phyloP scores from a whole-genome alignment of 2,888 invertebrate species.

The Drosophila aldrichi region DNA sequence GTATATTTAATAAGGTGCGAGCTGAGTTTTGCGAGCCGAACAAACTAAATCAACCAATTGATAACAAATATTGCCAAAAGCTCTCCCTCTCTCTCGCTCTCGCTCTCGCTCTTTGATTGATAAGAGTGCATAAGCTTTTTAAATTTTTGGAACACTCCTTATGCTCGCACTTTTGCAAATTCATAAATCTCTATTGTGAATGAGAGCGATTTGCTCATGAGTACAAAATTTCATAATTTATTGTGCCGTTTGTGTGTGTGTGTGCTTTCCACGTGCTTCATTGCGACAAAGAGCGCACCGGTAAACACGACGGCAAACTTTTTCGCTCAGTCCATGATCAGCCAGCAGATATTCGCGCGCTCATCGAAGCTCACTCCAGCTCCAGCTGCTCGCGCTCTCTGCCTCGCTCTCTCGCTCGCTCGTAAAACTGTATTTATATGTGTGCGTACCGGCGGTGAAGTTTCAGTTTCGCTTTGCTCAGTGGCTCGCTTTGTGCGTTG shows the following conservation, averaged over 20 bases:
- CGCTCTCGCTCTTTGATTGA: constrained; percentile 2
- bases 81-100: neutral
- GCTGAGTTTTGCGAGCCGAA: constrained; percentile 26
- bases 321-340: constrained; percentile 20
- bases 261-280: constrained; percentile 49
- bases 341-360: constrained; percentile 24
- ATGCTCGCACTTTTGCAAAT: constrained; percentile 14
- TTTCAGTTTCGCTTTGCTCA: constrained; percentile 51
- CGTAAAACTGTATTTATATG: constrained; percentile 42
- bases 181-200: constrained; percentile 7
- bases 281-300: constrained; percentile 20
- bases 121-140: constrained; percentile 14
- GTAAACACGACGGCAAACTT: constrained; percentile 10
- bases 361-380: constrained; percentile 56
- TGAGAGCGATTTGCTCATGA: constrained; percentile 20
- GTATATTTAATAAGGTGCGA: constrained; percentile 36
- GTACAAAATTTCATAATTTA: constrained; percentile 40
- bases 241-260: constrained; percentile 1
- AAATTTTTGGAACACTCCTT: neutral
- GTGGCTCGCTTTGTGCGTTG: constrained; percentile 56
- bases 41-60: constrained; percentile 10
- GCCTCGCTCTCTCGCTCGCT: constrained; percentile 17
- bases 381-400: constrained; percentile 14
- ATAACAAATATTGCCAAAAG: constrained; percentile 43
- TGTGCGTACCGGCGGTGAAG: constrained; percentile 64